Evolutionary conservation across 2,888 invertebrate genomes (phyloP).

Genomic region (Ochropacha duplaris): DNA sequence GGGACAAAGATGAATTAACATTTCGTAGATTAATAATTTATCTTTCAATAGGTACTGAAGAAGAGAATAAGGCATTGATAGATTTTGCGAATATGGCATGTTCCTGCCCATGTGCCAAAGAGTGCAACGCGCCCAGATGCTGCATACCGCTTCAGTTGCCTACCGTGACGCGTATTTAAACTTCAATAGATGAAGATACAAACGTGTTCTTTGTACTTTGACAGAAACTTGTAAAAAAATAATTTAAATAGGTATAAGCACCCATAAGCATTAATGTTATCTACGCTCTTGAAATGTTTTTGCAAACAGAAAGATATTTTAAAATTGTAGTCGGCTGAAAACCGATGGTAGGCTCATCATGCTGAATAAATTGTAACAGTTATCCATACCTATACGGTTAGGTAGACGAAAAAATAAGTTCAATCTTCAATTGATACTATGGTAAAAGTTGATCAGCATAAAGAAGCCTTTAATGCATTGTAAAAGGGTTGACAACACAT

Average conservation of each 20-base stretch:
- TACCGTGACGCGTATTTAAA: constrained; percentile 60
- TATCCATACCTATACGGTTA: too few species aligned
- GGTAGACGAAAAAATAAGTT: not conserved
- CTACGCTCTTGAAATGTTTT: not conserved
- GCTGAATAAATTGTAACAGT: too few species aligned
- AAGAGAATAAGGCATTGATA: constrained; percentile 65
- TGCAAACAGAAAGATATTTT: not conserved
- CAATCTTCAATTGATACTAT: not conserved
- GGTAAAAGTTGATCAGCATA: too few species aligned
- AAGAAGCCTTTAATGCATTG: too few species aligned
- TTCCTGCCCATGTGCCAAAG: constrained; percentile 72
- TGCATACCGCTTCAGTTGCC: constrained; percentile 59
- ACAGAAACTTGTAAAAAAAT: not conserved
- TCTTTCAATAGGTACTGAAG: constrained; percentile 55
- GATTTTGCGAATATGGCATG: constrained; percentile 68
- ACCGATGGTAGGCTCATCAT: not conserved
- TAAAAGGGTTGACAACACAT: too few species aligned
- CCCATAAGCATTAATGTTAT: not conserved
- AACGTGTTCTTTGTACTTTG: not conserved
- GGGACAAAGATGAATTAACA: too few species aligned
- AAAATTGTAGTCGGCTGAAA: not conserved
- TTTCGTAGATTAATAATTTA: not conserved
- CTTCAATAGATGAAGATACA: not conserved
- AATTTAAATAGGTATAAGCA: not conserved
- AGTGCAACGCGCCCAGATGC: constrained; percentile 71